Percentiles rank a stretch among this genome's conserved stretches.
These are phyloP conservation scores for Malthinus flaveolus DNA, from an alignment of 2,888 invertebrate genomes.

Conservation along the genomic window DNA sequence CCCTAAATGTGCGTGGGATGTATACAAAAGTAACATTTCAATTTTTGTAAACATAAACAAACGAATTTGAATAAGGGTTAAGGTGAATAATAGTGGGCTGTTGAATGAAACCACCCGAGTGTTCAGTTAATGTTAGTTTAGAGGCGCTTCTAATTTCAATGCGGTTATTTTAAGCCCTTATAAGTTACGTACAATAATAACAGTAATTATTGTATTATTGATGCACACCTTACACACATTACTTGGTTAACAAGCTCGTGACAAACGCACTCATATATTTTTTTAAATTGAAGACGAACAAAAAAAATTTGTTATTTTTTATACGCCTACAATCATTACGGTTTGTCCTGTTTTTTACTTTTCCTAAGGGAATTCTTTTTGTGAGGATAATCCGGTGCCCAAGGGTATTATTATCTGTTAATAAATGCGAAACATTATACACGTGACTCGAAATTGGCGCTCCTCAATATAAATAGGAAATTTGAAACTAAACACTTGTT, in stretches of 20 bases:
- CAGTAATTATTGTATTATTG: too few relatives aligned
- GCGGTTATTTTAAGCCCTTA: too few relatives aligned
- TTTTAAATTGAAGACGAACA: not conserved
- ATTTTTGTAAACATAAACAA: too few relatives aligned
- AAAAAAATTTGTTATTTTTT: not conserved
- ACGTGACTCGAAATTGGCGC: not conserved
- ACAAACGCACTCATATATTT: not conserved
- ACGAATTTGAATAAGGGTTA: too few relatives aligned
- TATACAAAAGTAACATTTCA: too few relatives aligned
- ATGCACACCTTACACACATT: too few relatives aligned
- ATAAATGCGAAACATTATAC: constrained; percentile 1
- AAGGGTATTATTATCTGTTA: not conserved
- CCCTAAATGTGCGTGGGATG: not conserved
- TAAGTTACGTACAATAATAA: too few relatives aligned
- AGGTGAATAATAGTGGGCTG: too few relatives aligned
- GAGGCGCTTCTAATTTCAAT: too few relatives aligned
- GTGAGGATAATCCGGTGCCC: not conserved
- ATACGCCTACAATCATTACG: not conserved
- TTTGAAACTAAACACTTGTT: not conserved
- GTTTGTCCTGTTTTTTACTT: not conserved
- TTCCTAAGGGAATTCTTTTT: constrained; percentile 4
- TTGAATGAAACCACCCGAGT: too few relatives aligned
- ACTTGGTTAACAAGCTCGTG: too few relatives aligned
- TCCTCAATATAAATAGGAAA: not conserved
- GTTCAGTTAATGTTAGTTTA: too few relatives aligned